Conservation (phyloP, 2,113 vertebrate genomes). For the Xenopus borealis region DNA sequence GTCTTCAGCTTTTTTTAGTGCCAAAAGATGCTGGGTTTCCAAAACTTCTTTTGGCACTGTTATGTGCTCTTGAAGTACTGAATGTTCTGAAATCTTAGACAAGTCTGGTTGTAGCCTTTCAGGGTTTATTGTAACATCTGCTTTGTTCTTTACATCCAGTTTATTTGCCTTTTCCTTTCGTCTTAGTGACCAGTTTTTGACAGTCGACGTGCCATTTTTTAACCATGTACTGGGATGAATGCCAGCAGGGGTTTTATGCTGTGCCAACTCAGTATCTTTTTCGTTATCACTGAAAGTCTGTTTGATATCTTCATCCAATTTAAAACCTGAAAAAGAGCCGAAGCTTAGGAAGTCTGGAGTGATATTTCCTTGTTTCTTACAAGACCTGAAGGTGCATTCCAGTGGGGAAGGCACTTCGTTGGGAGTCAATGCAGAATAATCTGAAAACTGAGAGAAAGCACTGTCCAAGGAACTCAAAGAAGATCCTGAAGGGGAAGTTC, state of each 20-base stretch:
- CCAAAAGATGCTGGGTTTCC: background rate
- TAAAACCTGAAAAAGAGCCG: conserved; percentile 48
- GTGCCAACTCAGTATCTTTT: conserved; percentile 62
- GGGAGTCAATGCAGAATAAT: conserved; percentile 69
- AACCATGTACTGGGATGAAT: conserved; percentile 79
- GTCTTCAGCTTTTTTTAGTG: conserved; percentile 26
- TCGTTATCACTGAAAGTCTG: conserved; percentile 43
- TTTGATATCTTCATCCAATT: conserved; percentile 36
- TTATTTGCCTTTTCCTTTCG: conserved; percentile 59
- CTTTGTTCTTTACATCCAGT: conserved; percentile 51
- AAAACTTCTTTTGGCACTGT: conserved; percentile 19
- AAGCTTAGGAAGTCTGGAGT: conserved; percentile 42
- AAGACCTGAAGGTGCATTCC: conserved; percentile 53
- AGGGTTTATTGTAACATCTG: conserved; percentile 27
- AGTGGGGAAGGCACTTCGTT: conserved; percentile 65
- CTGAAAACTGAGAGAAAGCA: conserved; percentile 86
- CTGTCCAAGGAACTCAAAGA: conserved; percentile 86
- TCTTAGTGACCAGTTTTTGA: conserved; percentile 70
- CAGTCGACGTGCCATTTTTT: conserved; percentile 62
- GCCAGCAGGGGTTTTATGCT: conserved; percentile 60
- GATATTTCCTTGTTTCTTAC: conserved; percentile 52
- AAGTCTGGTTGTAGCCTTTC: conserved; percentile 19
- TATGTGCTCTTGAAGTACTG: background rate
- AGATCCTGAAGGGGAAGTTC: conserved; percentile 80
- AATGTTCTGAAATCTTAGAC: conserved; percentile 35